A percentile compares a stretch with the other conserved stretches of the same genome.
Conservation (phyloP, 2,113 vertebrate genomes). For the Labrus mixtus region DNA sequence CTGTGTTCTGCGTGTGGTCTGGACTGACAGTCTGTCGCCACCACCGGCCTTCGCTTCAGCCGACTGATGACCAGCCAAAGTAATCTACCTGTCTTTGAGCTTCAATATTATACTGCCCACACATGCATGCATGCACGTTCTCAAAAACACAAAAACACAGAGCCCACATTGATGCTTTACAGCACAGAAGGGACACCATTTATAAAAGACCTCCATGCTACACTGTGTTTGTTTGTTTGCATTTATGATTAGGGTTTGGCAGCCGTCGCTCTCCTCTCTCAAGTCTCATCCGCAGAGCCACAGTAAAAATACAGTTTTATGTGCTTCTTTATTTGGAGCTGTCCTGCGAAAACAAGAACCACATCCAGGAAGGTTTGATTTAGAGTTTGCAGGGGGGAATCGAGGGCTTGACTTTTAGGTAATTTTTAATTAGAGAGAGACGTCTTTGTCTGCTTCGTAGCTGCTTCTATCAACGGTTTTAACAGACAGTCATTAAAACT, state of each 20-base stretch:
- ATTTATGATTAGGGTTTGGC: constrained; percentile 78
- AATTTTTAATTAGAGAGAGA: constrained; percentile 48
- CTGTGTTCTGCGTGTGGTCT: constrained; percentile 67
- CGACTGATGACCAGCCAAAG: constrained; percentile 73
- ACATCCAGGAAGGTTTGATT: constrained; percentile 57
- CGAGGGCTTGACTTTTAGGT: constrained; percentile 33
- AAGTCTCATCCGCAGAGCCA: constrained; percentile 53
- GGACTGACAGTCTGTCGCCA: constrained; percentile 38
- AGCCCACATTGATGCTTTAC: constrained; percentile 79
- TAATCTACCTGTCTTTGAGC: constrained; percentile 72
- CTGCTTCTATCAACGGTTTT: constrained; percentile 34
- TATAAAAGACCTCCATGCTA: constrained; percentile 72
- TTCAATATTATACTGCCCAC: constrained; percentile 31
- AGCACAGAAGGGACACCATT: constrained; percentile 73
- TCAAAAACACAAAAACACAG: constrained; percentile 65
- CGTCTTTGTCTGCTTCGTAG: constrained; percentile 25
- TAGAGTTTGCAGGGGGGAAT: constrained; percentile 26
- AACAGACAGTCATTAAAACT: constrained; percentile 17
- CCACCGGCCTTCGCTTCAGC: constrained; percentile 31
- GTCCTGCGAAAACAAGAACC: constrained; percentile 64
- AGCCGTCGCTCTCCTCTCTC: constrained; percentile 62
- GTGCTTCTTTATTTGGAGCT: constrained; percentile 64
- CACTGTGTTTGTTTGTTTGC: constrained; percentile 78
- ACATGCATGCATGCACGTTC: constrained; percentile 20
- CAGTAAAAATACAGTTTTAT: constrained; percentile 66